These are phyloP conservation scores for Rhagonycha lutea DNA, from an alignment of 2,888 invertebrate species.

Conservation along the genomic window DNA sequence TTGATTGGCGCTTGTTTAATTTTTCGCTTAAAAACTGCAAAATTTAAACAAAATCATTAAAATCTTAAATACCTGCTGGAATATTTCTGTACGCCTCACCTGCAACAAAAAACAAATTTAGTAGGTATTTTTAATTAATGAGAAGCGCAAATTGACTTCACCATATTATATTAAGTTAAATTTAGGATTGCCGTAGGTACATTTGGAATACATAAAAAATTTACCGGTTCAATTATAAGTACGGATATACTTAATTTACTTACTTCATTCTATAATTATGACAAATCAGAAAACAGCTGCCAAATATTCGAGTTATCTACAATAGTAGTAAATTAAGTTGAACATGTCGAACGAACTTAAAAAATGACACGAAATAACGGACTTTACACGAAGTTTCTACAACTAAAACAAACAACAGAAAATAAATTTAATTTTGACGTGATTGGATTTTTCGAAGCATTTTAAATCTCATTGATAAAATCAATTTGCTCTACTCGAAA, in stretches of 20 bases:
- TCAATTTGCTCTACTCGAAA: conserved; percentile 34
- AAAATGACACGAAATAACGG: conserved; percentile 31
- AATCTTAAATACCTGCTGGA: neutral
- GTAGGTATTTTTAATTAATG: neutral
- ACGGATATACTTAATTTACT: neutral
- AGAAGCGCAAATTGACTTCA: neutral
- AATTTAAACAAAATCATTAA: neutral
- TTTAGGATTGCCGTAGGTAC: neutral
- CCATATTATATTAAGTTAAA: neutral
- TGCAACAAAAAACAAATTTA: neutral
- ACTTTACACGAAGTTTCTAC: conserved; percentile 29
- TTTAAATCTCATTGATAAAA: conserved; percentile 44
- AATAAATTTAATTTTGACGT: conserved; percentile 40
- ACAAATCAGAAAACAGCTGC: neutral
- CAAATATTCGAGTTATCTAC: neutral
- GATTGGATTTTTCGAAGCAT: conserved; percentile 44
- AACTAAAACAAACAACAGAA: conserved; percentile 33
- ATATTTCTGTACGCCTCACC: neutral
- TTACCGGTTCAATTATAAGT: neutral
- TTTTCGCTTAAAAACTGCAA: neutral
- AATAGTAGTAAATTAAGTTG: neutral
- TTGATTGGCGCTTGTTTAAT: neutral
- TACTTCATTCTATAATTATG: neutral
- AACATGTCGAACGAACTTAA: neutral
- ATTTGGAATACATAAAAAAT: neutral